Percentiles rank a stretch among this genome's conserved stretches.
These are phyloP conservation scores for Malurus splendens DNA, from an alignment of 2,797 vertebrate species.

Conservation along the genomic window DNA sequence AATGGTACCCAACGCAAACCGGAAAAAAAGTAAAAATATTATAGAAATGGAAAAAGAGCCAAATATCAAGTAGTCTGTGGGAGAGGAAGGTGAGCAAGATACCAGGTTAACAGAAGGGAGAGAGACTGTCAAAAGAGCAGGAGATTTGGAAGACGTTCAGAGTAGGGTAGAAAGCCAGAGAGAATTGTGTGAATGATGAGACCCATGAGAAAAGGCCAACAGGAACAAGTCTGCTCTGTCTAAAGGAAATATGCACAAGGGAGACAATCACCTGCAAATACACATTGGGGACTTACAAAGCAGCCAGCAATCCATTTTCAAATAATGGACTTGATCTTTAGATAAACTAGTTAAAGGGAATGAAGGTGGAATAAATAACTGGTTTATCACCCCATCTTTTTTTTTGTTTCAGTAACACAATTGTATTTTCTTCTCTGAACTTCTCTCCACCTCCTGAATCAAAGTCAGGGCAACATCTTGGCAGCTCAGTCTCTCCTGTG, in stretches of 20 bases:
- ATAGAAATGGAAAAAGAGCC: neutral
- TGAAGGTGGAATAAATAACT: neutral
- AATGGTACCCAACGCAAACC: rapidly evolving
- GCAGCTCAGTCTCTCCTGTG: neutral
- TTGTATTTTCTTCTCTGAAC: neutral
- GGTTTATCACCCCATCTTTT: neutral
- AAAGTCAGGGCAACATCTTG: neutral
- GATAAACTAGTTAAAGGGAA: neutral
- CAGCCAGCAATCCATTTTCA: neutral
- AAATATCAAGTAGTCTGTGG: neutral
- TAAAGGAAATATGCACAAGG: neutral
- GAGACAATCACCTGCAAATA: neutral
- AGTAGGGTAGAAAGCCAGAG: neutral
- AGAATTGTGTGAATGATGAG: neutral
- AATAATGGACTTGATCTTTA: neutral
- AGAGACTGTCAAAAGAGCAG: neutral
- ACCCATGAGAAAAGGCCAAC: neutral
- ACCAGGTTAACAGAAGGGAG: neutral
- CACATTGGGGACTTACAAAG: neutral
- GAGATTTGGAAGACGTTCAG: neutral
- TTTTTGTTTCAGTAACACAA: neutral
- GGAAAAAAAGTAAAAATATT: neutral
- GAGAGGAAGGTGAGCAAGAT: neutral
- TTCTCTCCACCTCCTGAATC: neutral
- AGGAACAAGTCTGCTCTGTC: neutral